Evolutionary conservation across 2,113 vertebrate species (phyloP).

Genomic region (Oreocharis arfaki): DNA sequence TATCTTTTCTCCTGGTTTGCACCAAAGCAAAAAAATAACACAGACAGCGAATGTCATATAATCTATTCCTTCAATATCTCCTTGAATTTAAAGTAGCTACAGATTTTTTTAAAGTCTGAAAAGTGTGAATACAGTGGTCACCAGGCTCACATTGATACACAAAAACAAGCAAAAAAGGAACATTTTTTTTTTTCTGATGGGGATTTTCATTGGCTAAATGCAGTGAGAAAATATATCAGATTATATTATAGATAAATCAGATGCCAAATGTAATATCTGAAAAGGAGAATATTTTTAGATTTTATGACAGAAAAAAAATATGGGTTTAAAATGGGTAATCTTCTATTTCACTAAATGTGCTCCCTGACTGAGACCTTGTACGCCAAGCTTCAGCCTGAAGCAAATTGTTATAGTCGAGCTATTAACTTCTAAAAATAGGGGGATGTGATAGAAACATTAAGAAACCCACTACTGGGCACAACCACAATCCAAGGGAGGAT

Average conservation of each 20-base stretch:
- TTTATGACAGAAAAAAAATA: constrained; percentile 33
- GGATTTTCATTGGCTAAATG: not conserved
- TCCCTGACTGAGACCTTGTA: constrained; percentile 59
- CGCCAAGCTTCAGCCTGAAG: constrained; percentile 63
- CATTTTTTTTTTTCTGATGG: not conserved
- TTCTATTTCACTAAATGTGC: constrained; percentile 69
- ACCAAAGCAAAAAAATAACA: not conserved
- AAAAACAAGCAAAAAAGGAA: not conserved
- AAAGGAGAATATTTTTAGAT: constrained; percentile 61
- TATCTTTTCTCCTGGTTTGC: not conserved
- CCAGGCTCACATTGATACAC: not conserved
- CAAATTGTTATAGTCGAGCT: constrained; percentile 68
- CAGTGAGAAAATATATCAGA: not conserved
- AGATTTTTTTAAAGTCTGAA: not conserved
- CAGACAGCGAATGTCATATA: not conserved
- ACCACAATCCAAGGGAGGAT: not conserved
- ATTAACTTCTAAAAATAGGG: constrained; percentile 75
- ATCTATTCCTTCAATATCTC: not conserved
- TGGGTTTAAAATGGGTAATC: constrained; percentile 51
- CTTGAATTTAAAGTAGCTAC: not conserved
- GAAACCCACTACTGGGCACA: constrained; percentile 40
- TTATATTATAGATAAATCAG: constrained; percentile 52
- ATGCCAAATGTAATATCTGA: constrained; percentile 57
- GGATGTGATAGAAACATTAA: constrained; percentile 63
- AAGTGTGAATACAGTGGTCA: not conserved